Percentiles rank a stretch among this genome's conserved stretches.
Evolutionary conservation across 1,140 invertebrate species (phyloP).

Genomic region (Drosophila suzukii): DNA sequence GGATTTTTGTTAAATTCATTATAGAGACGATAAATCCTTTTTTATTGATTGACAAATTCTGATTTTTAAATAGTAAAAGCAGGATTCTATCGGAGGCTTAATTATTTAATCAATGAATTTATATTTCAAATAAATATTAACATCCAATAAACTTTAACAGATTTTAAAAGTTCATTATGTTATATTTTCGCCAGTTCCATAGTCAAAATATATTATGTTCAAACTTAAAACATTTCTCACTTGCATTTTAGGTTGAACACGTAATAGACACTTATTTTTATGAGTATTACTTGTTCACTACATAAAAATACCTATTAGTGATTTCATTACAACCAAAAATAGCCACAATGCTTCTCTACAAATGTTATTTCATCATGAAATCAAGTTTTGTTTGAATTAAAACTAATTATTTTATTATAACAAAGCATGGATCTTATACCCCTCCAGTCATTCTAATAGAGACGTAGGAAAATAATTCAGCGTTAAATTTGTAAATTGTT

Average conservation of each 20-base stretch:
- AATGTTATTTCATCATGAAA: conserved; percentile 14
- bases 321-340: conserved; percentile 2
- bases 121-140: no score
- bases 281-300: neutral
- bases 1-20: neutral
- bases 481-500: conserved; percentile 83
- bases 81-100: no score
- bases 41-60: neutral
- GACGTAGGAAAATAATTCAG: conserved; percentile 68
- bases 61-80: neutral
- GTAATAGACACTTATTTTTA: neutral
- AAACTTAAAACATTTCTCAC: no score
- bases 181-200: no score
- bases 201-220: no score
- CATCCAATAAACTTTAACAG: no score
- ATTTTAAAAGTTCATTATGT: no score
- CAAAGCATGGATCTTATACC: conserved; percentile 20
- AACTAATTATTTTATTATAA: conserved; percentile 49
- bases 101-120: neutral
- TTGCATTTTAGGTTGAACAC: neutral
- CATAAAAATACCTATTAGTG: neutral
- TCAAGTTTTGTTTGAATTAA: conserved; percentile 23
- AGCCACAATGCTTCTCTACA: neutral
- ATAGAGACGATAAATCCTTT: neutral
- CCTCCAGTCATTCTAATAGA: conserved; percentile 52